Conservation (phyloP, 2,888 invertebrate genomes). For the Nephrotoma flavescens region DNA sequence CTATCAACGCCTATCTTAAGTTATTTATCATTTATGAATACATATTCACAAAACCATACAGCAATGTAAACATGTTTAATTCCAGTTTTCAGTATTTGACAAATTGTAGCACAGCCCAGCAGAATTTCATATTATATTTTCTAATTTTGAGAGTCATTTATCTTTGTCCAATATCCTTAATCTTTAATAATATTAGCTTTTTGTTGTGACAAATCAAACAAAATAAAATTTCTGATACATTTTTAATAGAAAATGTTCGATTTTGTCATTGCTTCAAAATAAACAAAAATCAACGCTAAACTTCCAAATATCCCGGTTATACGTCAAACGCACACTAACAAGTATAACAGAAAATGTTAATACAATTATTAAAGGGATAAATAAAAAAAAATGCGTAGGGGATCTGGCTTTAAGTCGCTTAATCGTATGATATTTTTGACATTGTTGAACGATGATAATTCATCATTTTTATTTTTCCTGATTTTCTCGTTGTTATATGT, state of each 20-base stretch:
- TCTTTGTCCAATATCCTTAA: background rate
- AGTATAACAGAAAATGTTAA: background rate
- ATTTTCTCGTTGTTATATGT: background rate
- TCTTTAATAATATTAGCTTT: background rate
- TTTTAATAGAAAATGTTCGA: background rate
- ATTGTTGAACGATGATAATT: background rate
- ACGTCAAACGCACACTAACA: background rate
- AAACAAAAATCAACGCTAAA: no score
- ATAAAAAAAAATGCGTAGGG: background rate
- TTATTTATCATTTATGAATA: no score
- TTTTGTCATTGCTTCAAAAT: background rate
- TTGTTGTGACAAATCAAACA: background rate
- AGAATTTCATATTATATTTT: background rate
- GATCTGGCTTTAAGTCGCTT: background rate
- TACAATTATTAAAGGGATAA: background rate
- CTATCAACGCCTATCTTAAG: no score
- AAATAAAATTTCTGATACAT: background rate
- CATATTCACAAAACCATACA: no score
- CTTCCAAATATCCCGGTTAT: background rate
- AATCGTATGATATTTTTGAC: background rate
- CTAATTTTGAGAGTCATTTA: background rate
- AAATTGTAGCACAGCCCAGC: no score
- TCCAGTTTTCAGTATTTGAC: no score
- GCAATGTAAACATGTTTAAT: no score
- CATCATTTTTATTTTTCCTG: background rate